These are phyloP conservation scores for Arion vulgaris DNA, from an alignment of 1,140 invertebrate genomes.

Conservation along the genomic window DNA sequence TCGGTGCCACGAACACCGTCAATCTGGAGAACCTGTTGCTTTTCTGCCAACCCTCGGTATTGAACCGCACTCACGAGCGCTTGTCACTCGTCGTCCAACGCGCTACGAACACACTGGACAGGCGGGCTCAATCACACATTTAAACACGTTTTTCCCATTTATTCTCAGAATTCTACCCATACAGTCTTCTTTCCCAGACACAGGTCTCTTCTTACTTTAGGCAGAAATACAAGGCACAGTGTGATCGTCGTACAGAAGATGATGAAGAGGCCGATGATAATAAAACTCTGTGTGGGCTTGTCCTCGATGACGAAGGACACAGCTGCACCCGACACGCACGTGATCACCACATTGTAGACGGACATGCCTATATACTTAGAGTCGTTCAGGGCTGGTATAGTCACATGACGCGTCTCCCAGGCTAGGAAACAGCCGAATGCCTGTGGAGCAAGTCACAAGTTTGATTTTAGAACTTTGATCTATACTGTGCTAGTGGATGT, in stretches of 20 bases:
- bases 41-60: too few relatives aligned
- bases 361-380: conserved; percentile 97
- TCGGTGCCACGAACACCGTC: too few relatives aligned
- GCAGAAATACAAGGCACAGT: conserved; percentile 98
- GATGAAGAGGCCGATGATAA: conserved; percentile 97
- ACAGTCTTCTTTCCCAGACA: background rate
- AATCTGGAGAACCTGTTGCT: too few relatives aligned
- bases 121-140: too few relatives aligned
- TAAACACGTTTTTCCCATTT: too few relatives aligned
- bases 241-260: conserved; percentile 99
- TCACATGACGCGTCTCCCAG: conserved; percentile 98
- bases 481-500: too few relatives aligned
- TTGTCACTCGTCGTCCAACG: too few relatives aligned
- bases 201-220: conserved; percentile 85
- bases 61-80: too few relatives aligned
- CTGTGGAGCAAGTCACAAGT: too few relatives aligned
- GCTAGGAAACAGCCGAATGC: conserved; percentile 98
- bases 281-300: conserved; percentile 95
- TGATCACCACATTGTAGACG: conserved; percentile 99
- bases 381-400: conserved; percentile 97
- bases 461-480: too few relatives aligned
- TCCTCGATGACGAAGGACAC: conserved; percentile 92
- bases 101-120: too few relatives aligned
- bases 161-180: too few relatives aligned
- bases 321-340: conserved; percentile 96